Evolutionary conservation across 1,140 invertebrate species (phyloP).

Genomic region (Apis florea): DNA sequence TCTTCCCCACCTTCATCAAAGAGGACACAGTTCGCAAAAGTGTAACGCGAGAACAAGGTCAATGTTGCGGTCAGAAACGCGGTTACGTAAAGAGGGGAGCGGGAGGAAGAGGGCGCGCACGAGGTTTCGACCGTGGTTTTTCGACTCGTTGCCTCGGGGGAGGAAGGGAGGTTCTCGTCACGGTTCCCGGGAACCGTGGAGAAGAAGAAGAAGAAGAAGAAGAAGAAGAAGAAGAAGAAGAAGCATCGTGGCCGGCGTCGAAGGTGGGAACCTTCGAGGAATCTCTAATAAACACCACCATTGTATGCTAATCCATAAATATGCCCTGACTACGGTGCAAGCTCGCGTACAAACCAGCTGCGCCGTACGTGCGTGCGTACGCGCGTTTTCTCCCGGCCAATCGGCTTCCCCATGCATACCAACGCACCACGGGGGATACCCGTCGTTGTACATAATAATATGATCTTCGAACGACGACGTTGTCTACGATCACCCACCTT

Average conservation of each 20-base stretch:
- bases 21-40: not conserved
- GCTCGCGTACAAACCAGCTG: slow-evolving; percentile 67
- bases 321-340: slow-evolving; percentile 64
- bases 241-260: slow-evolving; percentile 43
- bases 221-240: slow-evolving; percentile 45
- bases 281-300: slow-evolving; percentile 68
- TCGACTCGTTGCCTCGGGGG: slow-evolving; percentile 33
- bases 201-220: slow-evolving; percentile 38
- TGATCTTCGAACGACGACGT: slow-evolving; percentile 44
- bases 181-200: slow-evolving; percentile 49
- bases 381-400: slow-evolving; percentile 60
- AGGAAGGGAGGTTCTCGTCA: slow-evolving; percentile 25
- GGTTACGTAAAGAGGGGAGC: slow-evolving; percentile 1
- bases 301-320: slow-evolving; percentile 69
- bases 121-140: not conserved
- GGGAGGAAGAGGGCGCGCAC: not conserved
- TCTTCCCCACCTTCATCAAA: too few species aligned
- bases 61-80: not conserved
- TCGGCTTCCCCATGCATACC: slow-evolving; percentile 61
- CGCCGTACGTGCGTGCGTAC: slow-evolving; percentile 61
- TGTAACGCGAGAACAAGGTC: not conserved
- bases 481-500: slow-evolving; percentile 37
- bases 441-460: slow-evolving; percentile 53
- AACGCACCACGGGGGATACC: slow-evolving; percentile 66
- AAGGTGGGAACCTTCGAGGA: slow-evolving; percentile 66